These are phyloP conservation scores for Catharus ustulatus DNA, from an alignment of 2,797 vertebrate genomes.

Conservation along the genomic window DNA sequence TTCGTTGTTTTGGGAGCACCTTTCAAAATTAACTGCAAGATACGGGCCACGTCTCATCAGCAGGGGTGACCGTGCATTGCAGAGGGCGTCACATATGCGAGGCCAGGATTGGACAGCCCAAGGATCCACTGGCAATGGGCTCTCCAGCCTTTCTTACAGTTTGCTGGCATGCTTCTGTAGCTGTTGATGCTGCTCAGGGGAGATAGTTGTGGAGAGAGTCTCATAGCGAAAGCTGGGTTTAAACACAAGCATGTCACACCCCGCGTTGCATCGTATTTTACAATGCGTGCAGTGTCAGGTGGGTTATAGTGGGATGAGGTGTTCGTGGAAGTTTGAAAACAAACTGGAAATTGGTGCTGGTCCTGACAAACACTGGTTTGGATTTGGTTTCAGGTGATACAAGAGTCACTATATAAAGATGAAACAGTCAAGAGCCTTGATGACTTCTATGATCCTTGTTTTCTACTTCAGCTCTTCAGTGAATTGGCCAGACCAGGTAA, in stretches of 20 bases:
- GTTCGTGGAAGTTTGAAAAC: neutral
- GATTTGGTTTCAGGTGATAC: slow-evolving; percentile 74
- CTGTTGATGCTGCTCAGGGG: neutral
- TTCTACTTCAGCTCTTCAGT: slow-evolving; percentile 92
- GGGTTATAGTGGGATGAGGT: neutral
- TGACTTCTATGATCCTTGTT: slow-evolving; percentile 90
- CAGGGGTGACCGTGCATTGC: neutral
- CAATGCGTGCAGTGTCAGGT: neutral
- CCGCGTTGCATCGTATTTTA: neutral
- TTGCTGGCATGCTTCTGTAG: neutral
- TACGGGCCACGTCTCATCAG: neutral
- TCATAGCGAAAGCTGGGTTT: neutral
- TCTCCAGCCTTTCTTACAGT: neutral
- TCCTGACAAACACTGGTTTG: neutral
- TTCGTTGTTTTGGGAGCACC: neutral
- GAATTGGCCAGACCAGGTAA: slow-evolving; percentile 89
- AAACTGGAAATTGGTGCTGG: neutral
- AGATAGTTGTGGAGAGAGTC: neutral
- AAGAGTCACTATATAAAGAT: slow-evolving; percentile 73
- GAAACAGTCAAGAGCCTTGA: slow-evolving; percentile 61
- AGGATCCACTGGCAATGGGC: neutral
- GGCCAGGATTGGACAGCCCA: neutral
- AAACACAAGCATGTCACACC: neutral
- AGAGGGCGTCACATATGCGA: neutral
- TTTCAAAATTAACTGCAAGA: neutral